Evolutionary conservation across 2,888 invertebrate species (phyloP).

Genomic region (Cantharis rustica): DNA sequence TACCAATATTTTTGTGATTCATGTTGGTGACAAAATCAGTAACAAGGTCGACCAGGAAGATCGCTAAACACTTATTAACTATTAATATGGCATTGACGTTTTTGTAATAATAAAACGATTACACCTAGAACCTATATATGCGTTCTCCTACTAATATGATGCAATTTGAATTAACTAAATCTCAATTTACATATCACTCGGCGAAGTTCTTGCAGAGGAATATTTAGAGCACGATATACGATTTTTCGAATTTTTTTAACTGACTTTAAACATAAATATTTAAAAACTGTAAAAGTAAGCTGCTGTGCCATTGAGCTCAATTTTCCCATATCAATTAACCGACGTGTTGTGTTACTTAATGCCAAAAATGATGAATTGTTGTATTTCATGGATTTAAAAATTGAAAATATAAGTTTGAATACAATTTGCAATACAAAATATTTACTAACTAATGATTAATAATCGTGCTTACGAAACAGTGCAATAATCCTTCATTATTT

Average conservation of each 20-base stretch:
- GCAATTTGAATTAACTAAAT: background rate
- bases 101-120: background rate
- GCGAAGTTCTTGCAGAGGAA: background rate
- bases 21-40: slow-evolving; percentile 14
- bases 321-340: background rate
- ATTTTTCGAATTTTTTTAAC: background rate
- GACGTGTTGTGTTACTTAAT: background rate
- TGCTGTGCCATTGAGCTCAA: background rate
- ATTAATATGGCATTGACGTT: slow-evolving; percentile 7
- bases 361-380: background rate
- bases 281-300: background rate
- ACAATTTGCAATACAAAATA: background rate
- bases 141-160: background rate
- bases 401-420: background rate
- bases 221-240: background rate
- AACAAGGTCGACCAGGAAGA: slow-evolving; percentile 13
- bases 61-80: slow-evolving; percentile 2
- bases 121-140: background rate
- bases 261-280: background rate
- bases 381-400: background rate
- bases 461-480: background rate
- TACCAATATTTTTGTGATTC: slow-evolving; percentile 6
- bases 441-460: background rate
- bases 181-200: background rate
- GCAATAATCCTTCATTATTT: background rate